A percentile compares a stretch with the other conserved stretches of the same genome.
Conservation (phyloP, 2,113 vertebrate species). For the Rhea americana region DNA sequence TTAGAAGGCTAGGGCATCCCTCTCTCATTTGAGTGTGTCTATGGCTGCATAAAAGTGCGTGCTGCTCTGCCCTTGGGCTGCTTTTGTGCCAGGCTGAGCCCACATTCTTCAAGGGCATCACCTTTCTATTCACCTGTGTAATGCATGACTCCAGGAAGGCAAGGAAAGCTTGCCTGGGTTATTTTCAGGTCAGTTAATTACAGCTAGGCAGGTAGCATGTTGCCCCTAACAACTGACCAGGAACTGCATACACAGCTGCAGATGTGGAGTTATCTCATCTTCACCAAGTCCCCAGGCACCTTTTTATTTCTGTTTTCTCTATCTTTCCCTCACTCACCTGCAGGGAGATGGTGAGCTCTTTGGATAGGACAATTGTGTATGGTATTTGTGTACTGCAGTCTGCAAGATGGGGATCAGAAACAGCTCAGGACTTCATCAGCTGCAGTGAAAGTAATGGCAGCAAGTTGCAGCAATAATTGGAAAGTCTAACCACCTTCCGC, state of each 20-base stretch:
- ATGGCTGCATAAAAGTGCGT: not conserved
- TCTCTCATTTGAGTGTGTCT: fast-evolving
- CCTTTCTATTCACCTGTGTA: fast-evolving
- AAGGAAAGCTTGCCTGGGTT: not conserved
- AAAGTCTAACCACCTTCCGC: not conserved
- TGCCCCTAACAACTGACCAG: not conserved
- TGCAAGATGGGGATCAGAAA: not conserved
- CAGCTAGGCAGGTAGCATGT: not conserved
- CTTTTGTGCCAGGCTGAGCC: not conserved
- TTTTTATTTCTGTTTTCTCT: not conserved
- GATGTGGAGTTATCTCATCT: not conserved
- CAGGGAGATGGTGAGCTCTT: fast-evolving
- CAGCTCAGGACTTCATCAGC: not conserved
- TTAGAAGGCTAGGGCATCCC: not conserved
- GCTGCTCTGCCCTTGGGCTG: not conserved
- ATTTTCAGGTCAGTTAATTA: not conserved
- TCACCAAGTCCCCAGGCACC: too few relatives aligned
- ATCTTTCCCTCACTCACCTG: not conserved
- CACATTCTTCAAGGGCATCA: not conserved
- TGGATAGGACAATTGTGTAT: not conserved
- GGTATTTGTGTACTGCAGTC: not conserved
- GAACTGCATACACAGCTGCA: not conserved
- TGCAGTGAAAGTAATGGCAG: fast-evolving
- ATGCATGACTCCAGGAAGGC: fast-evolving
- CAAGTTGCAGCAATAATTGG: not conserved